Evolutionary conservation across 1,140 invertebrate species (phyloP), one percentile per base, ranked within the genome.

Genomic region (Drosophila elegans): DNA sequence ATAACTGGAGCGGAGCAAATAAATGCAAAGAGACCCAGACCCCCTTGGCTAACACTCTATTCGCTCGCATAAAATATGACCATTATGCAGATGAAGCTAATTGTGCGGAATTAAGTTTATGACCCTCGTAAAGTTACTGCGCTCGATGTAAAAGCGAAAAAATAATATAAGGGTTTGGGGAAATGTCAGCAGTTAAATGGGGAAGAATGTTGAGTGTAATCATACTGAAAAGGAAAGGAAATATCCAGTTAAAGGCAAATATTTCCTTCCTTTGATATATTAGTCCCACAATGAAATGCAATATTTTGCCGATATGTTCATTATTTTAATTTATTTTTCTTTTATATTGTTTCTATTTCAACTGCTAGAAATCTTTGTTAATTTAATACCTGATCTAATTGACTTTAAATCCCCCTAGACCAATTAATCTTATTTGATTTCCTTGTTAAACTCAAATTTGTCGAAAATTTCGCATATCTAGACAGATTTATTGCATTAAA

Each of bases 31-130:
- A 48, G 59, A 29, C 7, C 10, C 6, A 9, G 29, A 34, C 29
- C 32, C 52, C 32, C 13, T 16, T 36, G 42, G 54, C 53, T 25
- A 66, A 29, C 54, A 49, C 63, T 66, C 44, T 32, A 42, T 66
- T 49, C 5, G 41, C 16, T 38, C 10, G 34, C 67, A 69, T 71
- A 71, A 71, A 71, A 71, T 69, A 71, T 71, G 68, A 29, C 66
- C 66, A 71, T 72, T 73, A 73, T 73, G 68, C 68, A 73, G 69
- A 73, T 73, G 69, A 72, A 61, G 68, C 68, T 72, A 73, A 73
- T 73, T 73, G 46, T 52, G 68, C 46, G 27, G 68, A 73, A 48
- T 74, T 53, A 34, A 60, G 67, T 73, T 73, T 73, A 73, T 41
- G 69, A 73, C 27, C 13, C 39, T 73, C 67, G 34, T 73, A 73